These are phyloP conservation scores for Leucoraja ocellata DNA, from an alignment of 2,797 vertebrate species.

Conservation along the genomic window DNA sequence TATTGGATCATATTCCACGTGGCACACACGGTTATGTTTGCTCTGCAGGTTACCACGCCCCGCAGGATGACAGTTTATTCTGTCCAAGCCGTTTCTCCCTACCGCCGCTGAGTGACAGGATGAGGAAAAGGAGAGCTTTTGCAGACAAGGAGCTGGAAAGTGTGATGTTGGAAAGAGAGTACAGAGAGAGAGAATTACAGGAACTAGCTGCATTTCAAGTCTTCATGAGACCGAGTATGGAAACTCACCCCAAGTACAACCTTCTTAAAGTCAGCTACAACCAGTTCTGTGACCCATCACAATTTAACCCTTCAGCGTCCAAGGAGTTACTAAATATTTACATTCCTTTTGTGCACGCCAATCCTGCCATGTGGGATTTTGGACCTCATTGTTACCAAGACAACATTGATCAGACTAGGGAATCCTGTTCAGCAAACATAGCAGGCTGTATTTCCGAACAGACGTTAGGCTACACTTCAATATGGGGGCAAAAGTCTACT, in stretches of 20 bases:
- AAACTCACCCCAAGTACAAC: constrained; percentile 47
- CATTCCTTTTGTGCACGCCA: constrained; percentile 51
- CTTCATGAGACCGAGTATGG: constrained; percentile 43
- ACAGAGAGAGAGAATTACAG: constrained; percentile 57
- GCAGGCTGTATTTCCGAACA: constrained; percentile 36
- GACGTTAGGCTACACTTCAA: constrained; percentile 28
- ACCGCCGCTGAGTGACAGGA: constrained; percentile 57
- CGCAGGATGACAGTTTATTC: constrained; percentile 47
- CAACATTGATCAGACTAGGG: constrained; percentile 41
- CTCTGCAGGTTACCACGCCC: constrained; percentile 51
- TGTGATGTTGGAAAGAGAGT: constrained; percentile 60
- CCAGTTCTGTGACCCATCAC: constrained; percentile 48
- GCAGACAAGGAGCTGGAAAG: constrained; percentile 67
- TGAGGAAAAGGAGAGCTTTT: constrained; percentile 62
- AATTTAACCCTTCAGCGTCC: constrained; percentile 35
- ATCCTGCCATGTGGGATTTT: constrained; percentile 48
- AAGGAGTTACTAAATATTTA: constrained; percentile 45
- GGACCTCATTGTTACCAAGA: constrained; percentile 52
- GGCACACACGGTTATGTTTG: not conserved
- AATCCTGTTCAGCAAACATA: constrained; percentile 29
- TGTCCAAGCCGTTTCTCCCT: constrained; percentile 52
- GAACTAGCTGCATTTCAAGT: constrained; percentile 48
- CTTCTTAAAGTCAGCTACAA: constrained; percentile 46
- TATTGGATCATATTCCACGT: not conserved
- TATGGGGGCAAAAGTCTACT: constrained; percentile 29